Evolutionary conservation across 1,140 invertebrate genomes (phyloP).

Genomic region (Pogonognathellus flavescens): DNA sequence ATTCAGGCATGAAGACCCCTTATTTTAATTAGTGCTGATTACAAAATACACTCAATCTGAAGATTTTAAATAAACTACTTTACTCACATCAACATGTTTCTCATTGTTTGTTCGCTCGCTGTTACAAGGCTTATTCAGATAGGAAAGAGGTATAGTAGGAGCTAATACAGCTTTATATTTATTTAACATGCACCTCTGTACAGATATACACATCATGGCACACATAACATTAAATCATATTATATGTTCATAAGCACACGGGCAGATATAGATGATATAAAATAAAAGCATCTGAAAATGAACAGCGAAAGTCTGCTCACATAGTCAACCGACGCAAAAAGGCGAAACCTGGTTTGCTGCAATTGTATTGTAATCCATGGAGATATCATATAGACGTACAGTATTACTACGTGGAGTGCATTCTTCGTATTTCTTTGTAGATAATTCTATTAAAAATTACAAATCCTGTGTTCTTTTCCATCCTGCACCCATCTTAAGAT

Average conservation of each 20-base stretch:
- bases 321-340: no score
- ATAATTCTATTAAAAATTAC: no score
- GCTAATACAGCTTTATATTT: neutral
- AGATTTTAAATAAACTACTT: conserved; percentile 51
- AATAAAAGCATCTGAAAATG: neutral
- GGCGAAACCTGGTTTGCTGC: neutral
- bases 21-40: conserved; percentile 64
- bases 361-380: neutral
- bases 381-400: no score
- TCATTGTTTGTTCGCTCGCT: conserved; percentile 12
- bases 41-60: conserved; percentile 59
- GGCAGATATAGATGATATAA: neutral
- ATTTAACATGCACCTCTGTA: neutral
- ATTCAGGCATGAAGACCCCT: conserved; percentile 58
- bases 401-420: no score
- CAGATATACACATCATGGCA: conserved; percentile 7
- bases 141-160: no score
- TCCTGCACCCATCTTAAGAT: no score
- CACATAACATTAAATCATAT: conserved; percentile 4
- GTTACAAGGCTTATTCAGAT: no score
- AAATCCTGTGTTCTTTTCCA: no score
- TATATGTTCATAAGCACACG: neutral
- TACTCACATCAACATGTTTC: conserved; percentile 32
- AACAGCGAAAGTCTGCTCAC: neutral
- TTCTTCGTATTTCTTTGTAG: no score